Percentiles rank a stretch among this genome's conserved stretches.
Conservation (phyloP, 1,140 invertebrate species). For the Microplitis mediator region DNA sequence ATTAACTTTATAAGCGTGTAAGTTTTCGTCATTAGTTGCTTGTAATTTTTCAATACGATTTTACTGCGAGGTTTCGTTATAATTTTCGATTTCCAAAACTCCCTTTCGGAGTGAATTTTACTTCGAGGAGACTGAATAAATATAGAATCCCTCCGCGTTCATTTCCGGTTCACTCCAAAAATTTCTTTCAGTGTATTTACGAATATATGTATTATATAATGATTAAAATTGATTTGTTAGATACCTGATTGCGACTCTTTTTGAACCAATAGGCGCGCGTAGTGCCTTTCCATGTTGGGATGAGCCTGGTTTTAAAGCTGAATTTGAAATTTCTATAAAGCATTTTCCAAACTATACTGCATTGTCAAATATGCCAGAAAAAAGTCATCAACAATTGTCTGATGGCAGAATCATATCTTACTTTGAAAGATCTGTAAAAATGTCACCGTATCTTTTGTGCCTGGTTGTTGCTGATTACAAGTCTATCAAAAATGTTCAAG, state of each 20-base stretch:
- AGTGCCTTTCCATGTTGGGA: slow-evolving; percentile 75
- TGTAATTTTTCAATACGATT: no score
- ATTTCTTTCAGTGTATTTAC: background rate
- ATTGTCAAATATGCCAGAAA: slow-evolving; percentile 61
- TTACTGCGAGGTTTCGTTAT: no score
- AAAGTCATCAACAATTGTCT: slow-evolving; percentile 28
- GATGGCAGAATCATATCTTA: slow-evolving; percentile 31
- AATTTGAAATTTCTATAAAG: slow-evolving; percentile 62
- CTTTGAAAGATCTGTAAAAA: slow-evolving; percentile 47
- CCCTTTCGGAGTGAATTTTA: no score
- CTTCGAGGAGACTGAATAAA: no score
- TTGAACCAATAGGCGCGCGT: slow-evolving; percentile 70
- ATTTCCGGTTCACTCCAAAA: background rate
- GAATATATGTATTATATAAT: no score
- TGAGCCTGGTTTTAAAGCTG: slow-evolving; percentile 68
- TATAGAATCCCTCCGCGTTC: no score
- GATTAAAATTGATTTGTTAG: slow-evolving; percentile 5
- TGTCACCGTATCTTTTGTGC: slow-evolving; percentile 79
- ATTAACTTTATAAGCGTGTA: no score
- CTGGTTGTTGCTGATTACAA: slow-evolving; percentile 70
- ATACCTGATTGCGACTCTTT: slow-evolving; percentile 61
- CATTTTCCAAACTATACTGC: slow-evolving; percentile 53
- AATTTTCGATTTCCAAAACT: no score
- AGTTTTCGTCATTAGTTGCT: no score
- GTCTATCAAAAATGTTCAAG: slow-evolving; percentile 16